A percentile compares a stretch with the other conserved stretches of the same genome.
phyloP scores from a whole-genome alignment of 2,113 vertebrate species.

The Perca schrenkii region DNA sequence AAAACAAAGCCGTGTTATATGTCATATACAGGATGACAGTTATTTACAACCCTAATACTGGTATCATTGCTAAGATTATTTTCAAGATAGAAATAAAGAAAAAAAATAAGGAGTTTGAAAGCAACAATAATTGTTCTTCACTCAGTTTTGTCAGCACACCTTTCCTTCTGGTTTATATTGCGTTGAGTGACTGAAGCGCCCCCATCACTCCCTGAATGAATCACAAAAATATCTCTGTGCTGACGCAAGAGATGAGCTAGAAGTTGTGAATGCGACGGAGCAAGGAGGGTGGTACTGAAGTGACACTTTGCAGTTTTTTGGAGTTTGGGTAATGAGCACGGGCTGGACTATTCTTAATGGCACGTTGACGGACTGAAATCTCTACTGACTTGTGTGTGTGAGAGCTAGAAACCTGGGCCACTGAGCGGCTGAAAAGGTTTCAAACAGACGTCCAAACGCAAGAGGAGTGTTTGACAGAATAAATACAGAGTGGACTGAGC shows the following conservation, averaged over 20 bases:
- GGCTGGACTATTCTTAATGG: conserved; percentile 60
- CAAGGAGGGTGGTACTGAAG: conserved; percentile 80
- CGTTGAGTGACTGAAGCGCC: conserved; percentile 93
- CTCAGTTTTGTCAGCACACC: conserved; percentile 82
- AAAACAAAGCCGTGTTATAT: conserved; percentile 76
- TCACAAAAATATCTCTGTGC: conserved; percentile 83
- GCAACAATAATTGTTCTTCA: conserved; percentile 75
- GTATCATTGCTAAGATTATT: conserved; percentile 66
- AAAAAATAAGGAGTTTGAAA: conserved; percentile 68
- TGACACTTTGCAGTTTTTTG: conserved; percentile 85
- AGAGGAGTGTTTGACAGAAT: conserved; percentile 26
- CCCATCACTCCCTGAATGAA: conserved; percentile 93
- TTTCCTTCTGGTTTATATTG: conserved; percentile 92
- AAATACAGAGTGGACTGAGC: conserved; percentile 13
- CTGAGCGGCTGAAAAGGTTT: conserved; percentile 68
- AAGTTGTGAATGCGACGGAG: conserved; percentile 91
- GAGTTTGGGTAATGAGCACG: conserved; percentile 81
- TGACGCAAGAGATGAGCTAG: conserved; percentile 87
- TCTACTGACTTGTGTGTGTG: conserved; percentile 34
- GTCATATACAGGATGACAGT: conserved; percentile 81
- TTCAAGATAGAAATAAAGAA: conserved; percentile 67
- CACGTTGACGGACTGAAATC: conserved; percentile 60
- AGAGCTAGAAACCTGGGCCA: conserved; percentile 73
- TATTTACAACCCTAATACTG: conserved; percentile 90
- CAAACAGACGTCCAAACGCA: conserved; percentile 41